A percentile compares a stretch with the other conserved stretches of the same genome.
Conservation (phyloP, 2,797 vertebrate genomes). For the Sebastiscus albofasciatus region DNA sequence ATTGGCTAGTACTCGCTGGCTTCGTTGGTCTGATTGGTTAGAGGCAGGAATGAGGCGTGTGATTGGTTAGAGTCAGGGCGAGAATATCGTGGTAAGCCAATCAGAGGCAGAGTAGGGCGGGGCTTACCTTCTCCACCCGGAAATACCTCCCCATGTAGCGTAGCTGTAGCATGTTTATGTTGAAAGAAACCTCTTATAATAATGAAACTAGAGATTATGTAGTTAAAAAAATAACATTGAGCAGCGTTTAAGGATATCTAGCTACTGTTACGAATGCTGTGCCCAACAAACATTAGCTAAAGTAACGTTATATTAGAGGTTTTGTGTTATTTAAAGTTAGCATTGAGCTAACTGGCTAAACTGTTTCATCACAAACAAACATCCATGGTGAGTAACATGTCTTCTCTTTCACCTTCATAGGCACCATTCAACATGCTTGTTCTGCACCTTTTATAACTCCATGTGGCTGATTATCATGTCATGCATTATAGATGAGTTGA, state of each 20-base stretch:
- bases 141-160: no score
- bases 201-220: neutral
- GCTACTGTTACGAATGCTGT: neutral
- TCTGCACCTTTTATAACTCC: neutral
- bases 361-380: neutral
- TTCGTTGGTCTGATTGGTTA: no score
- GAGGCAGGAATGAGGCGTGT: no score
- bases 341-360: neutral
- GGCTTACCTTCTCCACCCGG: no score
- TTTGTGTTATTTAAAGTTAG: neutral
- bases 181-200: neutral
- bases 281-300: neutral
- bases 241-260: neutral
- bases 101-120: no score
- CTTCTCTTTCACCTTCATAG: neutral
- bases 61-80: no score
- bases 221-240: accelerated
- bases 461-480: neutral
- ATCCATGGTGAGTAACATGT: neutral
- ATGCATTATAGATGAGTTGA: no score
- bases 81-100: no score
- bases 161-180: no score
- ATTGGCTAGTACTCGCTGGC: no score
- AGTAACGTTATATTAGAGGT: neutral
- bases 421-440: accelerated